Evolutionary conservation across 2,113 vertebrate genomes (phyloP).

Genomic region (Semicossyphus pulcher): DNA sequence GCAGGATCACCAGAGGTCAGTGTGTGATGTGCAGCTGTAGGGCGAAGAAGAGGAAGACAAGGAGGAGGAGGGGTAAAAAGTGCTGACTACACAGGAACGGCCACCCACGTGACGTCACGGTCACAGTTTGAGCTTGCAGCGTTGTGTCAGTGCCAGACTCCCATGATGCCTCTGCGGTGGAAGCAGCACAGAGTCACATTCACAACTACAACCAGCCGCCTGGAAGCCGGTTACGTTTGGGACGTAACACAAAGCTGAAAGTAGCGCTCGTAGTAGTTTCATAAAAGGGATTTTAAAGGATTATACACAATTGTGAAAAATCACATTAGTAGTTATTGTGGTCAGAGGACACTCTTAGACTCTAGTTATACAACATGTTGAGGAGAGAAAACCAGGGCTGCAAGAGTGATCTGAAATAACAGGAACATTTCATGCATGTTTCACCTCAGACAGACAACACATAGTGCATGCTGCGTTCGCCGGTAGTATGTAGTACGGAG

Average conservation of each 20-base stretch:
- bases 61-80: constrained; percentile 49
- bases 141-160: constrained; percentile 63
- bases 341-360: neutral
- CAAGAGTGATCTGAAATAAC: too few relatives aligned
- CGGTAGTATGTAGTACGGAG: too few relatives aligned
- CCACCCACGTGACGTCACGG: constrained; percentile 72
- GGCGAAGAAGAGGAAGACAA: constrained; percentile 30
- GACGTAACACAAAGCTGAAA: constrained; percentile 38
- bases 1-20: constrained; percentile 70
- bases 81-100: constrained; percentile 69
- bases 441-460: too few relatives aligned
- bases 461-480: too few relatives aligned
- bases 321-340: constrained; percentile 6
- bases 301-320: constrained; percentile 19
- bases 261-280: constrained; percentile 2
- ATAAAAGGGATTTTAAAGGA: constrained; percentile 28
- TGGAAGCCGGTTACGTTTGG: constrained; percentile 34
- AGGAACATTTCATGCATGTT: too few relatives aligned
- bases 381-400: neutral
- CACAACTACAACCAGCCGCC: constrained; percentile 20
- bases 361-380: neutral
- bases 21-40: constrained; percentile 71
- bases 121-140: constrained; percentile 65
- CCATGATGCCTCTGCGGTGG: constrained; percentile 53
- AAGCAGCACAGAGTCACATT: constrained; percentile 50